Evolutionary conservation across 2,797 vertebrate genomes (phyloP).

Genomic region (Anas bernieri): DNA sequence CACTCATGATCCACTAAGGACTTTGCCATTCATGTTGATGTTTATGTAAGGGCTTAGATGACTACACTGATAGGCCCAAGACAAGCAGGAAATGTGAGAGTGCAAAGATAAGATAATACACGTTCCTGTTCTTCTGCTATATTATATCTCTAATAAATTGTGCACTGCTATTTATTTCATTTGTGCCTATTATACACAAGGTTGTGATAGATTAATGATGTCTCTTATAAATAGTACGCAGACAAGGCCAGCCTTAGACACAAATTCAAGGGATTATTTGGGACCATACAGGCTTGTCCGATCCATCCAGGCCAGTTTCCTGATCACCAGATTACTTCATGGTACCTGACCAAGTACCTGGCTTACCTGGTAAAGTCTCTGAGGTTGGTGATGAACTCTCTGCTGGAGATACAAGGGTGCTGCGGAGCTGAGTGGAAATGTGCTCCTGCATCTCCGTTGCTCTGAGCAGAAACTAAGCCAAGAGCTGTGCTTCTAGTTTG

Average conservation of each 20-base stretch:
- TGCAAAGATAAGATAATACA: not conserved
- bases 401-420: not conserved
- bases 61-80: not conserved
- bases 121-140: not conserved
- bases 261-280: not conserved
- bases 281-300: not conserved
- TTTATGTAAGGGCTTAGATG: not conserved
- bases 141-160: not conserved
- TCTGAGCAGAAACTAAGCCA: not conserved
- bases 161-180: not conserved
- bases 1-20: not conserved
- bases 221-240: not conserved
- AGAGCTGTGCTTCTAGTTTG: not conserved
- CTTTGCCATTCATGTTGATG: not conserved
- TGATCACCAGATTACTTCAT: not conserved
- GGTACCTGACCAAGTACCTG: not conserved
- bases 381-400: not conserved
- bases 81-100: not conserved
- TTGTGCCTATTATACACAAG: not conserved
- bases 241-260: not conserved
- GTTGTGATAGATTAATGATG: not conserved
- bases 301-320: not conserved
- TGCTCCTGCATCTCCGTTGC: fast-evolving
- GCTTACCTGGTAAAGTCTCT: not conserved
- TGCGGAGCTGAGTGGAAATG: not conserved